Percentiles rank a stretch among this genome's conserved stretches.
Conservation (phyloP, 2,113 vertebrate species). For the Zosterops borbonicus region DNA sequence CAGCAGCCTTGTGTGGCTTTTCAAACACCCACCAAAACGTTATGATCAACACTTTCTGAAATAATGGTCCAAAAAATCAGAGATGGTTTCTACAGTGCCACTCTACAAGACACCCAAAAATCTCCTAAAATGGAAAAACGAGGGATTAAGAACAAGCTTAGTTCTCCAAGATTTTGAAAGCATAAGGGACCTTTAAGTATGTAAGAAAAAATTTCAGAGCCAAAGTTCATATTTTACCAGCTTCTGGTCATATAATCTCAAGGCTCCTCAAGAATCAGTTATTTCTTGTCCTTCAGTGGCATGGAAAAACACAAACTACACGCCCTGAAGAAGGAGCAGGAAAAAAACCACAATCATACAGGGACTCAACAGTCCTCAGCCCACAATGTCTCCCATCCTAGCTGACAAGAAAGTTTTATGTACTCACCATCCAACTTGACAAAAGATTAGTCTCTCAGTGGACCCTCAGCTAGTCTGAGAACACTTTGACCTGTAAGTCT, state of each 20-base stretch:
- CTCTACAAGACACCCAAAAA: neutral
- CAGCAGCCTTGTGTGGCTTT: neutral
- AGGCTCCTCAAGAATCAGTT: neutral
- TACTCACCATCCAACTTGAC: neutral
- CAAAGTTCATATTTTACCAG: neutral
- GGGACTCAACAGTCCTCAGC: neutral
- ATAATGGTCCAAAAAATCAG: neutral
- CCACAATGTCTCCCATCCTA: neutral
- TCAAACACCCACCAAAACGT: neutral
- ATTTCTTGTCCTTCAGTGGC: neutral
- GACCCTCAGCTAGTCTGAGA: neutral
- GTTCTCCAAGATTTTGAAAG: neutral
- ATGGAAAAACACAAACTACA: neutral
- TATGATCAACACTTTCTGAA: neutral
- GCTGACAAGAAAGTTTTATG: neutral
- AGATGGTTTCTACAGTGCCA: neutral
- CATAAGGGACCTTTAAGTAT: neutral
- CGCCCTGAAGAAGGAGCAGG: neutral
- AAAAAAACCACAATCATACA: neutral
- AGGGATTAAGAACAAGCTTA: accelerated
- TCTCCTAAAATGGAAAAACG: neutral
- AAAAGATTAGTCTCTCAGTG: neutral
- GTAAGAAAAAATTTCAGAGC: neutral
- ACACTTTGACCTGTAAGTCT: neutral
- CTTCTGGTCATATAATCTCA: neutral